Evolutionary conservation across 2,113 vertebrate genomes (phyloP).

Genomic region (Zosterops japonicus): DNA sequence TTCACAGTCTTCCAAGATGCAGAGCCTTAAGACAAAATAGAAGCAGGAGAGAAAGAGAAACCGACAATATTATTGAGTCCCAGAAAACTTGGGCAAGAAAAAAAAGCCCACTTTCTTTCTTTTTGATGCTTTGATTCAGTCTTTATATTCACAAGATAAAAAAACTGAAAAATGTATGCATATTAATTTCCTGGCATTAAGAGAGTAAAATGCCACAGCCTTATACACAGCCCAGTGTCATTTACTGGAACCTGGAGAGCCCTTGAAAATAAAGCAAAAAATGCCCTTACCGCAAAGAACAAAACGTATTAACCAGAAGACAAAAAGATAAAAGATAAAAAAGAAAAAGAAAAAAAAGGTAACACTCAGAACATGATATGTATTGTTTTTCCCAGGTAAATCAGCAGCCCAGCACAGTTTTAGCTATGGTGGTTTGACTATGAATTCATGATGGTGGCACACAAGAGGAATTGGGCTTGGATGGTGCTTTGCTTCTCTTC

Average conservation of each 20-base stretch:
- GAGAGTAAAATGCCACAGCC: slow-evolving; percentile 34
- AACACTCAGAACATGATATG: not conserved
- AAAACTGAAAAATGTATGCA: not conserved
- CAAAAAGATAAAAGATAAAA: not conserved
- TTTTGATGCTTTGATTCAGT: not conserved
- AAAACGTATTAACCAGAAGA: not conserved
- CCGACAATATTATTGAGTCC: not conserved
- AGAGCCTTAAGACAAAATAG: slow-evolving; percentile 75
- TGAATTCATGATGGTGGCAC: not conserved
- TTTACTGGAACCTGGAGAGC: slow-evolving; percentile 2
- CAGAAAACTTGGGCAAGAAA: slow-evolving; percentile 22
- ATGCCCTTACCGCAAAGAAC: not conserved
- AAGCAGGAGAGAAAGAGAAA: slow-evolving; percentile 61
- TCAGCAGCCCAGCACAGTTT: not conserved
- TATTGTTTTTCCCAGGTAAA: not conserved
- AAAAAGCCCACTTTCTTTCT: not conserved
- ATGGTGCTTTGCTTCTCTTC: not conserved
- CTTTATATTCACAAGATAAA: slow-evolving; percentile 29
- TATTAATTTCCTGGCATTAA: slow-evolving; percentile 42
- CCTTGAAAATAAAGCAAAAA: not conserved
- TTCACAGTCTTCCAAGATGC: slow-evolving; percentile 68
- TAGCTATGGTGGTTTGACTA: not conserved
- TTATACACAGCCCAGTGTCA: not conserved
- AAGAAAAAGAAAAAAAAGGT: not conserved
- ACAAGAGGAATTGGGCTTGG: not conserved